Base-by-base conservation (phyloP, 1,140 invertebrate species). In the Trichonephila clavipes region DNA sequence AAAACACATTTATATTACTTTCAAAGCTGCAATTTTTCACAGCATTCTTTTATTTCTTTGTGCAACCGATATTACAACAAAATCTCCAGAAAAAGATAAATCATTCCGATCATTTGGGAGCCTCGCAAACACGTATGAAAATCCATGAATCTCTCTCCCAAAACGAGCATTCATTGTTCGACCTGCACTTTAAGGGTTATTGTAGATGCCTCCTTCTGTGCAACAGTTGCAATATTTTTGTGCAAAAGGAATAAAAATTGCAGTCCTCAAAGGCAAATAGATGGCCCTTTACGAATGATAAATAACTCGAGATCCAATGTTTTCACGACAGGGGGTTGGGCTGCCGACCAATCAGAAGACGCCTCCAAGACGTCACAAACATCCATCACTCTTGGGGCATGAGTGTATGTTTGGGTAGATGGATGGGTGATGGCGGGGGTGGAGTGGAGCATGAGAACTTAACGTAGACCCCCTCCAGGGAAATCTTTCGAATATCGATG, bases 151-250 rank as follows among this genome's bases (percentile, higher is more conserved):
- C 82, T 58, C 82, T n/a, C 82, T 28, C 51, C 44, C 51, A 83
- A 19, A 44, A 19, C 6, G 40, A 19, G 21, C 82, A 83, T 83
- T 44, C 82, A n/a, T 83, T 83, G 82, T 83, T 59, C 82, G 82
- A 19, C 21, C 72, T 77, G 5, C 40, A n/a, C 82, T 59, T 19
- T 44, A 51, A 58, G 82, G 24, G 82, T 59, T 51, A 83, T 83
- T 59, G 82, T 51, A 83, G 51, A 51, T 83, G 82, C 82, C 82
- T 58, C 82, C 82, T 83, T 44, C 81, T 24, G 59, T 34, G 90
- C 90, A 91, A 91, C 90, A 91, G 90, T 83, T 91, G 90, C 90
- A 91, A 91, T 91, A 91, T 91, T 91, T 91, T 83, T 64, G 64
- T 62, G 64, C 87, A 69, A 44, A 69, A 62, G 87, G 61, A 88